Conservation (phyloP, 1,140 invertebrate genomes). For the Drosophila nasuta region DNA sequence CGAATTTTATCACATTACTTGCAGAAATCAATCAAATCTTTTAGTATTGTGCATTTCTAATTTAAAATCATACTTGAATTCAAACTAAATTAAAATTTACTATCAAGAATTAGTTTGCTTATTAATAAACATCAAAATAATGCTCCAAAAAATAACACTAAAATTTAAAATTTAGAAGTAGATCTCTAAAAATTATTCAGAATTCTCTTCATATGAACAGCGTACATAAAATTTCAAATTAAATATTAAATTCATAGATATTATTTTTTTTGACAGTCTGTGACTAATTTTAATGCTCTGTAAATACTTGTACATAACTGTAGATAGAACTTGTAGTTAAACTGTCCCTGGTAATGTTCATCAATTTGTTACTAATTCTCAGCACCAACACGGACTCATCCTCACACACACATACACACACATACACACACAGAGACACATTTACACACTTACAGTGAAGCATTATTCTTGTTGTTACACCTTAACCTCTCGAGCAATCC, state of each 20-base stretch:
- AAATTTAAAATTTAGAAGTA: too few relatives aligned
- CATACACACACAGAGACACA: slow-evolving; percentile 2
- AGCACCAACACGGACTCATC: slow-evolving; percentile 21
- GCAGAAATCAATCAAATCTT: too few relatives aligned
- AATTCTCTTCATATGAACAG: too few relatives aligned
- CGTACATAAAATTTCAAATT: not conserved
- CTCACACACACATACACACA: slow-evolving; percentile 1
- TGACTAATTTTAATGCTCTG: slow-evolving; percentile 3
- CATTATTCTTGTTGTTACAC: not conserved
- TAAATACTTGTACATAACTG: slow-evolving; percentile 4
- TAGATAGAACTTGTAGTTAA: slow-evolving; percentile 2
- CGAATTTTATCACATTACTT: too few relatives aligned
- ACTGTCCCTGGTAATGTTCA: slow-evolving; percentile 13
- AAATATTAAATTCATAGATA: not conserved
- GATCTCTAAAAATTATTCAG: too few relatives aligned
- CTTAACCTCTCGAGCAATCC: not conserved
- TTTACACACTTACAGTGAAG: not conserved
- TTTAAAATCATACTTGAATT: too few relatives aligned
- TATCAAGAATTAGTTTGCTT: too few relatives aligned
- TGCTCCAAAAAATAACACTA: too few relatives aligned
- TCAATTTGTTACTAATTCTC: slow-evolving; percentile 34
- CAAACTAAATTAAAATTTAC: too few relatives aligned
- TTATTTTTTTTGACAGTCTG: not conserved
- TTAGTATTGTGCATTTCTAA: too few relatives aligned
- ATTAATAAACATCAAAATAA: too few relatives aligned